Base-by-base conservation (phyloP, 1,140 invertebrate species). In the Ptiloglossa arizonensis region DNA sequence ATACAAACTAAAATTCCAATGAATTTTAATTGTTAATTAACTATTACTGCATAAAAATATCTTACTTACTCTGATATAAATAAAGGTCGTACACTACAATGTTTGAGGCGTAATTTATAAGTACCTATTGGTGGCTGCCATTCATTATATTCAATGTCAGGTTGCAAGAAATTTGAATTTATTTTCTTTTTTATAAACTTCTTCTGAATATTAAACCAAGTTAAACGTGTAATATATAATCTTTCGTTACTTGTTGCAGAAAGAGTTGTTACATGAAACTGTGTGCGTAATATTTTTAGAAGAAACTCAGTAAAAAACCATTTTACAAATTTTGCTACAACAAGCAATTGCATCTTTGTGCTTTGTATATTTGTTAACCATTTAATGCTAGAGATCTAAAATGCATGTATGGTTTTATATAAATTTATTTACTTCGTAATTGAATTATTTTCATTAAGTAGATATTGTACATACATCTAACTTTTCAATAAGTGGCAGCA, bases 301-400 rank as follows among this genome's bases (percentile, higher is more conserved):
- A 74, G 48, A 35, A 44, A 74, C 56, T 15, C 35, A 66, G 11
- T 8, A 19, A 74, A 74, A n/a, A 74, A 66, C 62, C 50, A 66
- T n/a, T 32, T 74, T 1, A 66, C 32, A 22, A 74, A 41, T 56
- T 56, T 66, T 13, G 48, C 38, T 22, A 74, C 2, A 44, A 74
- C 0, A 8, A 44, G 11, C 50, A 62, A 66, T 32, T 32, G 27
- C 22, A 4, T 32, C 4, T 24, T 11, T 66, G 6, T 1, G 13
- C 1, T 52, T 62, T 27, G 35, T 29, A 72, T 29, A 22, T 52
- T 29, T 27, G 41, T 24, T 52, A 63, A n/a, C 70, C 70, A 72
- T 8, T 2, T 41, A 22, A 72, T 63, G 2, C 22, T 38, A 27
- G 17, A 19, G 17, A 63, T 62, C 70, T 72, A 52, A 9, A 63